Base-by-base conservation (phyloP, 2,888 invertebrate species). In the Itoplectis maculator region DNA sequence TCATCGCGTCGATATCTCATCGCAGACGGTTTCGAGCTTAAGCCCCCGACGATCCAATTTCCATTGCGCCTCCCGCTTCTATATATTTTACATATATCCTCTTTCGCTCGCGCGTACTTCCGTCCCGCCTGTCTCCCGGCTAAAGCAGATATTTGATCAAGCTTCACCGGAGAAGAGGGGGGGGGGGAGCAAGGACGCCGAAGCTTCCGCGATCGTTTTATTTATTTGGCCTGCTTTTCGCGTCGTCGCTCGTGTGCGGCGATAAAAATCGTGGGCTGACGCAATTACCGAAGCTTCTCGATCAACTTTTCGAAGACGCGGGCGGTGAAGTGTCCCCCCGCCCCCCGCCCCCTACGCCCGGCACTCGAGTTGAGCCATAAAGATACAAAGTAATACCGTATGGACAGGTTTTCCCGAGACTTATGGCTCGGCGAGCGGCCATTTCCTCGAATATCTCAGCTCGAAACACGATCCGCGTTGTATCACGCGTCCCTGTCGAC, bases 11-110 rank as follows among this genome's bases (percentile, higher is more conserved):
- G 9, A 73, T 69, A 74, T 78, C 65, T 68, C 45, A 72, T 61
- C 77, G 51, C 54, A 40, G 20, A 70, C n/a, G 69, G 35, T 59
- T 59, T 74, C 56, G 42, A 74, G 42, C 61, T 78, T 42, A 51
- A 81, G 51, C 72, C 29, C n/a, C 76, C 66, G 51, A 59, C 76
- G 70, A 77, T 77, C 72, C 72, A 73, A 81, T 81, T 73, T 77
- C 76, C 66, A 70, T 73, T 54, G 72, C 49, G 18, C 72, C 40
- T n/a, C n/a, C 59, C 35, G 35, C 45, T 47, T 11, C 51, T 63
- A 69, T 63, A 49, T 78, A 66, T 69, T 59, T 51, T 47, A 61
- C 69, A 49, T 49, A 56, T 72, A 49, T 73, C 37, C 68, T 49
- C 65, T 72, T 49, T 73, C 37, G 63, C 65, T 15, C 40, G 8